Conservation (phyloP, 92 coral and sea anemone species). For the Parazoanthus atlanticus region DNA sequence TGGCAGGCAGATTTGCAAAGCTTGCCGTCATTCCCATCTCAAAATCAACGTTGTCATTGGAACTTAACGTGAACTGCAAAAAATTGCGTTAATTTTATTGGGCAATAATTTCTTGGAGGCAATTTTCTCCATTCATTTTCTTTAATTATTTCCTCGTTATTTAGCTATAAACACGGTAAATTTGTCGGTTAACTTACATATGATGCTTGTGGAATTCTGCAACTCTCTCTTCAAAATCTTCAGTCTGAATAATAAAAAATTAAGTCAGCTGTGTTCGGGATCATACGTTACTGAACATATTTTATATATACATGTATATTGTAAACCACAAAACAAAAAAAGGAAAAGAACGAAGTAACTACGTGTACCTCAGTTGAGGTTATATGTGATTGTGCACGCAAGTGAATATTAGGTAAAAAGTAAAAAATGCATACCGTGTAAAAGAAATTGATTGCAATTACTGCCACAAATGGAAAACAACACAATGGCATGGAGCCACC, state of each 20-base stretch:
- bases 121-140: not conserved
- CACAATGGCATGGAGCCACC: not conserved
- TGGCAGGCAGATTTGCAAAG: not conserved
- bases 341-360: not conserved
- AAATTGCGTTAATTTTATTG: not conserved
- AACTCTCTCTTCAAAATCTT: conserved; percentile 97
- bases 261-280: not conserved
- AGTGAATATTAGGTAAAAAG: not conserved
- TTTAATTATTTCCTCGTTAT: no score
- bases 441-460: not conserved
- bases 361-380: no score
- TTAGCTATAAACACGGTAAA: not conserved
- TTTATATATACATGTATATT: not conserved
- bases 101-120: no score
- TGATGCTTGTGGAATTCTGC: conserved; percentile 95
- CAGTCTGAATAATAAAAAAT: conserved; percentile 67
- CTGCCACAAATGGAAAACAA: not conserved
- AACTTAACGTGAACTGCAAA: not conserved
- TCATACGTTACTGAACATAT: not conserved
- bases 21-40: not conserved
- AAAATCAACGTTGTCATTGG: not conserved
- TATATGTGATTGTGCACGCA: not conserved
- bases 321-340: not conserved
- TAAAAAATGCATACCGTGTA: not conserved
- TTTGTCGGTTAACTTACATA: conserved; percentile 63